Conservation (phyloP, 2,888 invertebrate species). For the Cheilosia vernalis region DNA sequence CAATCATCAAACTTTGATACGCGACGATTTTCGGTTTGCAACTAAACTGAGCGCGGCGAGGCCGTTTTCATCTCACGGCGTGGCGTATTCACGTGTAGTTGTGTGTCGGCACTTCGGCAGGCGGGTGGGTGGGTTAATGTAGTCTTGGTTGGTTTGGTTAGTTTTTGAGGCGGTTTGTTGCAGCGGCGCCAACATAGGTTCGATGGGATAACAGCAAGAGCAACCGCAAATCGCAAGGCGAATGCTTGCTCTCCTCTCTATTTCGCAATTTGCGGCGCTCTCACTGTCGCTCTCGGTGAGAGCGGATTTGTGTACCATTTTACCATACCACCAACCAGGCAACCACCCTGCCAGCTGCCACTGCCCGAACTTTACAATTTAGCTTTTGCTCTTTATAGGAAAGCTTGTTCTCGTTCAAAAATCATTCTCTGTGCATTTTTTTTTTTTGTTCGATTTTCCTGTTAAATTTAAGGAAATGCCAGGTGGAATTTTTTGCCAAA, state of each 20-base stretch:
- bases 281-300: constrained; percentile 5
- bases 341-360: too few relatives aligned
- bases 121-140: constrained; percentile 19
- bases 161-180: constrained; percentile 55
- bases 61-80: constrained; percentile 60
- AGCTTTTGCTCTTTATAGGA: constrained; percentile 54
- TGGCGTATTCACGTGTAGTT: constrained; percentile 26
- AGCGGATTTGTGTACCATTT: not conserved
- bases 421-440: not conserved
- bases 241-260: constrained; percentile 36
- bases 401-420: constrained; percentile 28
- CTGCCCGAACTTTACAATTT: not conserved
- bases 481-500: not conserved
- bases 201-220: constrained; percentile 33
- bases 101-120: constrained; percentile 9
- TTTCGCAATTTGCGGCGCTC: not conserved
- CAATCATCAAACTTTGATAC: constrained; percentile 45
- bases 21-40: constrained; percentile 64
- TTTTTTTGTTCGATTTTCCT: not conserved
- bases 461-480: constrained; percentile 3
- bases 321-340: too few relatives aligned
- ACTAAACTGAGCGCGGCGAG: constrained; percentile 68
- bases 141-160: constrained; percentile 39
- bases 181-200: constrained; percentile 64
- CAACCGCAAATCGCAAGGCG: constrained; percentile 22